Conservation (phyloP, 2,888 invertebrate species). For the Agrenia bidenticulata region DNA sequence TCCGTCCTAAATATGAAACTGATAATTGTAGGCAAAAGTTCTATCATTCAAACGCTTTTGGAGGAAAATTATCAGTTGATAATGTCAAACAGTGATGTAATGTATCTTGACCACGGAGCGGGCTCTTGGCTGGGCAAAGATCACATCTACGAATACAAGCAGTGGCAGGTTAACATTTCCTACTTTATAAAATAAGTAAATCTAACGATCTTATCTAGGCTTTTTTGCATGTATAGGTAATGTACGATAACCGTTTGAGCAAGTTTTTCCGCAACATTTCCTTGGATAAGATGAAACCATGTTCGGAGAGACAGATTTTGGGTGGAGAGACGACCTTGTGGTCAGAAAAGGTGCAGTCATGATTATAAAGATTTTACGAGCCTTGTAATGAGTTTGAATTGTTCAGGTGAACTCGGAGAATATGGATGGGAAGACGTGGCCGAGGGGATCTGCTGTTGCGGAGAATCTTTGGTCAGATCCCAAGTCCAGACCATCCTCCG, state of each 20-base stretch:
- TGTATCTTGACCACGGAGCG: slow-evolving; percentile 79
- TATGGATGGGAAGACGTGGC: slow-evolving; percentile 72
- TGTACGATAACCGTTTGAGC: slow-evolving; percentile 4
- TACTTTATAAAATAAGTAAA: no score
- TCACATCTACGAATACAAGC: slow-evolving; percentile 37
- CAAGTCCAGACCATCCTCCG: slow-evolving; percentile 42
- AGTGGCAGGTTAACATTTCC: slow-evolving; percentile 48
- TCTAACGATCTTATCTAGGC: neutral
- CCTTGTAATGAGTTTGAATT: neutral
- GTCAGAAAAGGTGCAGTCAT: slow-evolving; percentile 72
- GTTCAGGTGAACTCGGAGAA: slow-evolving; percentile 41
- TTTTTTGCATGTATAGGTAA: neutral
- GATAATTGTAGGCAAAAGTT: slow-evolving; percentile 60
- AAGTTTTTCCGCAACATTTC: neutral
- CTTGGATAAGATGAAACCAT: neutral
- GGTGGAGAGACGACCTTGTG: slow-evolving; percentile 68
- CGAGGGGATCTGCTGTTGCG: slow-evolving; percentile 75
- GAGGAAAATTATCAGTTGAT: slow-evolving; percentile 73
- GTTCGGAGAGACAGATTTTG: slow-evolving; percentile 18
- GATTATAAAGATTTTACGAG: neutral
- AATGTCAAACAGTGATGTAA: slow-evolving; percentile 80
- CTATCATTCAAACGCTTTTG: slow-evolving; percentile 62
- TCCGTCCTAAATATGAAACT: neutral
- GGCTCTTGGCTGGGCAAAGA: slow-evolving; percentile 47
- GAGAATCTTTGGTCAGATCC: slow-evolving; percentile 81